phyloP scores from a whole-genome alignment of 2,888 invertebrate species.

The Amphimallon solstitiale region DNA sequence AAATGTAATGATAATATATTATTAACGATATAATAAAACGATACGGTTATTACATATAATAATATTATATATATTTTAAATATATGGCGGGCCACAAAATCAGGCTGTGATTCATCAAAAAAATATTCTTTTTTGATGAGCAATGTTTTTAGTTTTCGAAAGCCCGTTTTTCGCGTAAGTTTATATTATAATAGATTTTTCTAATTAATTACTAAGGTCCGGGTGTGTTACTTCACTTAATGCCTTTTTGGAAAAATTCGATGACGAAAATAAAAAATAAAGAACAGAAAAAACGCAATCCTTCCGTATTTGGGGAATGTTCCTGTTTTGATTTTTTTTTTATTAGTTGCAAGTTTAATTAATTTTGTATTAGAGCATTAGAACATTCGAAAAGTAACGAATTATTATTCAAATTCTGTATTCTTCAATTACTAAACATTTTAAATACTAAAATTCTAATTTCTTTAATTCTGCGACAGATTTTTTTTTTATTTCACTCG shows the following conservation, averaged over 20 bases:
- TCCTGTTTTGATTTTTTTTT: too few relatives aligned
- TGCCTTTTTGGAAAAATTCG: slow-evolving; percentile 38
- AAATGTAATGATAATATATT: slow-evolving; percentile 31
- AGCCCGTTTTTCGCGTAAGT: slow-evolving; percentile 49
- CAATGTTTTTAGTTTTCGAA: slow-evolving; percentile 63
- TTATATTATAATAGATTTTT: slow-evolving; percentile 38
- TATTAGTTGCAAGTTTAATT: too few relatives aligned
- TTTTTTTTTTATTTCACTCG: background rate
- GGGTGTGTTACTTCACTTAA: slow-evolving; percentile 53
- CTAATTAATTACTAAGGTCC: slow-evolving; percentile 55
- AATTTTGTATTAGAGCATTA: too few relatives aligned
- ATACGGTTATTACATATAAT: slow-evolving; percentile 23
- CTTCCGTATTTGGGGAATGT: slow-evolving; percentile 2
- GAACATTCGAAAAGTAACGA: too few relatives aligned
- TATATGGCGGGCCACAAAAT: slow-evolving; percentile 62
- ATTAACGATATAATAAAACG: slow-evolving; percentile 27
- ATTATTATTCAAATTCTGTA: too few relatives aligned
- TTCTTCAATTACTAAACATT: too few relatives aligned
- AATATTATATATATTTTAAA: slow-evolving; percentile 11
- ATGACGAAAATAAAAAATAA: slow-evolving; percentile 1
- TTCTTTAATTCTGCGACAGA: background rate
- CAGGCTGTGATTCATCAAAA: slow-evolving; percentile 66
- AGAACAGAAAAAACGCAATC: slow-evolving; percentile 3
- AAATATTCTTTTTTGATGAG: slow-evolving; percentile 62
- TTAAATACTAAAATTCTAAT: too few relatives aligned